Base-by-base conservation (phyloP, 2,888 invertebrate species). In the Apamea anceps region DNA sequence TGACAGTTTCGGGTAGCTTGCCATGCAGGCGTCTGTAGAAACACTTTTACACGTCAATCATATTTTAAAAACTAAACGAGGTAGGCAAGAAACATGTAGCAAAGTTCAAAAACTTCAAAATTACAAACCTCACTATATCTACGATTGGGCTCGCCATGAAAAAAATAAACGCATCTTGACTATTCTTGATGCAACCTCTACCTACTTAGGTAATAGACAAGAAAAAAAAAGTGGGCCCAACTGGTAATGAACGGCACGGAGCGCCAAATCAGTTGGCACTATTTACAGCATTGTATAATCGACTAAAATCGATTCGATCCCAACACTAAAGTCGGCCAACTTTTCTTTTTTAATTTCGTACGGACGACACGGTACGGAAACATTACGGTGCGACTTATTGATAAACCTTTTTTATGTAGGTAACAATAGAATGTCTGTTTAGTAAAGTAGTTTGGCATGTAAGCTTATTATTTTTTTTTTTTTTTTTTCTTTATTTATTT, bases 271-370 rank as follows among this genome's bases (percentile, higher is more conserved):
- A 80, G 74, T 78, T 77, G 80, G 60, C 72, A 82, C 83, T 84
- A 67, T 87, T 89, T 76, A 84, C 75, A 83, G 86, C 87, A 92
- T 95, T 94, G 92, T 93, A 93, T 93, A 95, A 95, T 94, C 93
- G 88, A 75, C 78, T 81, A 80, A 86, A 93, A 93, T 93, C 91
- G 84, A 94, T 94, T 92, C 83, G 85, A 79, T 81, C 78, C 75
- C 84, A 78, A 62, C 83, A 82, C 82, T 87, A 90, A 84, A 83
- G 80, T 85, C 85, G 91, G 82, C 74, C 92, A 87, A 93, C 91
- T 93, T 94, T 93, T 94, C 92, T 91, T 92, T 91, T 91, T 89
- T 82, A 82, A 89, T 87, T 87, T 76, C 62, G 63, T 70, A 71
- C 81, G 57, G 75, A 67, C 67, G 72, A 65, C 45, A 75, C 62